Evolutionary conservation across 2,113 vertebrate species (phyloP).

Genomic region (Phocoena sinus): DNA sequence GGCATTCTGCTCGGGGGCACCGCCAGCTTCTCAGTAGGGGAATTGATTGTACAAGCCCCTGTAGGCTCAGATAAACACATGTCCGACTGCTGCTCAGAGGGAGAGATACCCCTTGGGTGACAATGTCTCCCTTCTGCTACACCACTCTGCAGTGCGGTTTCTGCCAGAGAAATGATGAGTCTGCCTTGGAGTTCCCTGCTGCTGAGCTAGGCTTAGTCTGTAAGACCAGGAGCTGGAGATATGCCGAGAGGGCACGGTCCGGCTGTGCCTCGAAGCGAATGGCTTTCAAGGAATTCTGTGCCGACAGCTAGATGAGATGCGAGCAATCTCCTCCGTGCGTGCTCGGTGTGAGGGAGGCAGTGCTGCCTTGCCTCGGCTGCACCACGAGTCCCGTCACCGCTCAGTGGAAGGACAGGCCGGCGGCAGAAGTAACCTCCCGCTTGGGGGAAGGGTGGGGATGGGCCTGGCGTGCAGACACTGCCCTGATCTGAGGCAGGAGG

Average conservation of each 20-base stretch:
- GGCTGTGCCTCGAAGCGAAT: background rate
- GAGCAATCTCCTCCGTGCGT: background rate
- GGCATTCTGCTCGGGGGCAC: background rate
- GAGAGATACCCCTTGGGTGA: background rate
- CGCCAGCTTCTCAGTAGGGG: slow-evolving; percentile 11
- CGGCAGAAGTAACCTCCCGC: background rate
- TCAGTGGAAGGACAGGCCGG: background rate
- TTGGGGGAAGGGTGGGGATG: background rate
- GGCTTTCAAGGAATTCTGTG: slow-evolving; percentile 30
- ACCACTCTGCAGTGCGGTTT: background rate
- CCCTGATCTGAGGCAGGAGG: background rate
- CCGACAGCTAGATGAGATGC: background rate
- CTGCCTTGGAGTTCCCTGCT: background rate
- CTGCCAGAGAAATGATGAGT: background rate
- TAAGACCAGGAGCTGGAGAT: background rate
- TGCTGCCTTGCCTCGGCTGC: background rate
- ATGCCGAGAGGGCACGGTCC: background rate
- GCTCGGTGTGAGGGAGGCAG: background rate
- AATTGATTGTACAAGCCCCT: slow-evolving; percentile 1
- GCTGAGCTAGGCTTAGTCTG: background rate
- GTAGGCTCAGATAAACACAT: slow-evolving; percentile 2
- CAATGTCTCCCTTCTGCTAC: background rate
- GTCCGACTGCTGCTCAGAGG: background rate
- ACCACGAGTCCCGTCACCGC: background rate
- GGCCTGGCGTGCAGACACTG: background rate